Conservation (phyloP, 2,797 vertebrate species). For the Tinamus major region DNA sequence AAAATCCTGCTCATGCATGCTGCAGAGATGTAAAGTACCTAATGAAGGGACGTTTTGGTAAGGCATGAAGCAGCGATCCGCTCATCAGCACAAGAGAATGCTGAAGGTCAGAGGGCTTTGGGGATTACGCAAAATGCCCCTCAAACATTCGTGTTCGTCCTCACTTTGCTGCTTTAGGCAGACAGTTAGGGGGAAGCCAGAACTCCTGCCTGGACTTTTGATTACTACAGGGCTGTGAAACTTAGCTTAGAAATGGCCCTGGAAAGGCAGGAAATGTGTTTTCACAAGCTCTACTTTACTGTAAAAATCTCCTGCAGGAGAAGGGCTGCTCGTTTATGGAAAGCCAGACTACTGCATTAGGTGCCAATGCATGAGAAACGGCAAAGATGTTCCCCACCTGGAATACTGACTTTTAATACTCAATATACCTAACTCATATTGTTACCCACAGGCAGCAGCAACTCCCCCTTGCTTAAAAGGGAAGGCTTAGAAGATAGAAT, state of each 20-base stretch:
- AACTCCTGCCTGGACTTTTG: neutral
- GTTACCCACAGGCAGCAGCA: neutral
- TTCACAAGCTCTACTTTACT: neutral
- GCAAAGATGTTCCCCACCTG: neutral
- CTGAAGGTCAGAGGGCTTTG: neutral
- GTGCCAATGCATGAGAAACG: neutral
- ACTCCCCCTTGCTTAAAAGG: neutral
- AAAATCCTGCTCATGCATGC: neutral
- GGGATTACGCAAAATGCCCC: neutral
- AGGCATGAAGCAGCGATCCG: neutral
- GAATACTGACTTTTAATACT: neutral
- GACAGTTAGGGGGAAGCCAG: neutral
- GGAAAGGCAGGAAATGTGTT: neutral
- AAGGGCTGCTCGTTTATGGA: neutral
- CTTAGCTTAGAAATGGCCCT: neutral
- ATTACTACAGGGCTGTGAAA: neutral
- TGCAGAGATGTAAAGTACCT: neutral
- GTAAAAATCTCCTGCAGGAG: neutral
- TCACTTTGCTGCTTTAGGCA: neutral
- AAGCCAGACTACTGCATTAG: neutral
- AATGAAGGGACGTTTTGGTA: neutral
- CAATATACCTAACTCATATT: neutral
- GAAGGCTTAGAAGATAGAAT: neutral
- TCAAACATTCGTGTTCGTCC: neutral
- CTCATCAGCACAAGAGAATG: neutral